phyloP scores from a whole-genome alignment of 1,140 invertebrate species.

The Pygmarrhopalites habei region DNA sequence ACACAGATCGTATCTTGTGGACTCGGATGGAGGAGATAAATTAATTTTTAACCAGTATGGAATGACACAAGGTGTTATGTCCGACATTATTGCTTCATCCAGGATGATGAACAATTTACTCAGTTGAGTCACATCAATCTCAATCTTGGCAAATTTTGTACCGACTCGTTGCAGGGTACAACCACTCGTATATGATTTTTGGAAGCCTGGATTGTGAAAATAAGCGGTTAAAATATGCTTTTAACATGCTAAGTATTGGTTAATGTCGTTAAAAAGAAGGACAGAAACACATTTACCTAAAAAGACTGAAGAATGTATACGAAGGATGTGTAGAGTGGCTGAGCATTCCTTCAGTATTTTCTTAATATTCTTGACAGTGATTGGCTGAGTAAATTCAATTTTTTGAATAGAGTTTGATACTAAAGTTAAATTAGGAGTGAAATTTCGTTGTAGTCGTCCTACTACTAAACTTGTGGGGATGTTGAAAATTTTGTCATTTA shows the following conservation, averaged over 20 bases:
- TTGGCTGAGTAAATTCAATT: slow-evolving; percentile 3
- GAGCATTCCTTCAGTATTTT: slow-evolving; percentile 2
- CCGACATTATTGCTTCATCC: not conserved
- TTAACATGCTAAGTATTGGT: too few relatives aligned
- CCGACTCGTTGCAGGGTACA: not conserved
- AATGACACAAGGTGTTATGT: not conserved
- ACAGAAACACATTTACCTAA: too few relatives aligned
- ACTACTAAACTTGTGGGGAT: not conserved
- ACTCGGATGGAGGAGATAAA: not conserved
- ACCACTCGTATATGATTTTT: not conserved
- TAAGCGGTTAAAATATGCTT: too few relatives aligned
- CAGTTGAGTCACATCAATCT: not conserved
- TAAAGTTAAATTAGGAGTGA: not conserved
- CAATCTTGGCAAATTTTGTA: not conserved
- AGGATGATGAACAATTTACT: not conserved
- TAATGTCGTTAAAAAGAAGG: too few relatives aligned
- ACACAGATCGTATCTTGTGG: not conserved
- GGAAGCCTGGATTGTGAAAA: not conserved
- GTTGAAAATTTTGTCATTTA: not conserved
- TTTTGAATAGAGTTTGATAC: not conserved
- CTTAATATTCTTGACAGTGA: not conserved
- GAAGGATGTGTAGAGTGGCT: not conserved
- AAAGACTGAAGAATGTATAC: not conserved
- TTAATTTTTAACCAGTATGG: slow-evolving; percentile 3
- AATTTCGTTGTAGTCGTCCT: not conserved